Evolutionary conservation across 2,797 vertebrate species (phyloP), one percentile per base, ranked within the genome.

Genomic region (Caiman crocodilus): DNA sequence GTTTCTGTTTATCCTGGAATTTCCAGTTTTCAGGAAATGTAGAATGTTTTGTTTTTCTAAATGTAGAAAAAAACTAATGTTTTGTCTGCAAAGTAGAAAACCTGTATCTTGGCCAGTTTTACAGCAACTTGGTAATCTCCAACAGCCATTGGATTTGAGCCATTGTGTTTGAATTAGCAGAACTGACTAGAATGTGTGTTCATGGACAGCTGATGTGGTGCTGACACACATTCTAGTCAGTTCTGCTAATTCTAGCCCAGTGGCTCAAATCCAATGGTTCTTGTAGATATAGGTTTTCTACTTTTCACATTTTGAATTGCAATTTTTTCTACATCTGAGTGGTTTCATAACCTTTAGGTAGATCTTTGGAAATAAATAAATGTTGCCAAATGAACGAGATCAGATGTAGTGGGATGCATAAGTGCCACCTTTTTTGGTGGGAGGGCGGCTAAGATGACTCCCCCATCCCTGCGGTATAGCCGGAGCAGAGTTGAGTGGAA

Each of bases 101-200:
- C 42, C 42, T 50, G 42, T 50, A 50, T 50, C 42, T 50, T 50
- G 42, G 42, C 42, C 42, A 50, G 42, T 50, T 50, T 50, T 50
- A 50, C 42, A 50, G 42, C 42, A 50, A 50, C 9, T 50, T 50
- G 42, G 42, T 50, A 50, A 50, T 50, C 65, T 17, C 77, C 65
- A 0, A 12, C 12, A 10, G 1, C 2, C n/a, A 59, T 4, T 0
- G 17, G 74, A 12, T 3, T 50, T 50, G 42, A 50, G 42, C 42
- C 42, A 50, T 10, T 50, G 2, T 8, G 11, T 1, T 57, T 1
- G 4, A 14, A 0, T 2, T 0, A 28, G 0, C 28, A 64, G 9
- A 15, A 73, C 10, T 20, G 2, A 18, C 63, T 1, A 2, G 7
- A 18, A 73, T 57, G 60, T 0, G 0, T 5, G 23, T 61, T 1